phyloP scores from a whole-genome alignment of 1,140 invertebrate genomes.

The Magallana ariakensis region DNA sequence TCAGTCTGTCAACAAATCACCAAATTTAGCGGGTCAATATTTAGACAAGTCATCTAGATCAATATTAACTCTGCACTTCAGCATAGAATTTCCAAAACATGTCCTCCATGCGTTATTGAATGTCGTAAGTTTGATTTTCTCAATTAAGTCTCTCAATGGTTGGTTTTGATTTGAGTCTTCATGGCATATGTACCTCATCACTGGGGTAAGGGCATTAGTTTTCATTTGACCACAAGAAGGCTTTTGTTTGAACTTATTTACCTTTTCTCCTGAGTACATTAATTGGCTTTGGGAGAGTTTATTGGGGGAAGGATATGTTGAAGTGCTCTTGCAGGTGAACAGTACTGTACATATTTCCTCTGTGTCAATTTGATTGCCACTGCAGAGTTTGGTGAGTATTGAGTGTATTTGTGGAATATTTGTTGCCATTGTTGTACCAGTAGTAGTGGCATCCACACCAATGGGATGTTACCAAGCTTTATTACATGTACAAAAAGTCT shows the following conservation, averaged over 20 bases:
- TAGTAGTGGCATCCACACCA: no score
- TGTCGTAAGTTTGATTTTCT: conserved; percentile 5
- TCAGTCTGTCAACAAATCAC: conserved; percentile 23
- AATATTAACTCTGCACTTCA: conserved; percentile 31
- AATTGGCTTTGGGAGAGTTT: background rate
- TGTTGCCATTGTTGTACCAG: no score
- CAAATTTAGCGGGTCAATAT: conserved; percentile 29
- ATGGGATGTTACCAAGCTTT: no score
- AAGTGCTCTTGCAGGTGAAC: no score
- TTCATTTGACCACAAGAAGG: background rate
- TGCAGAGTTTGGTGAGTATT: no score
- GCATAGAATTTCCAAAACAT: conserved; percentile 8
- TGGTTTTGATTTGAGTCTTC: background rate
- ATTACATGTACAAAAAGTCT: no score
- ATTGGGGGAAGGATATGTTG: no score
- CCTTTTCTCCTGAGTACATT: background rate
- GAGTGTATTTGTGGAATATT: no score
- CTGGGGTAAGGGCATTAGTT: no score
- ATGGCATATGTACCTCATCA: no score
- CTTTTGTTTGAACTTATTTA: background rate
- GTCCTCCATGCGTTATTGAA: conserved; percentile 19
- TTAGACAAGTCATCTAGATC: conserved; percentile 32
- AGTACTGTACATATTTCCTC: no score
- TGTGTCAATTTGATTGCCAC: no score
- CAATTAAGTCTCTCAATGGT: background rate